Conservation (phyloP, 2,113 vertebrate species). For the Aythya baeri region DNA sequence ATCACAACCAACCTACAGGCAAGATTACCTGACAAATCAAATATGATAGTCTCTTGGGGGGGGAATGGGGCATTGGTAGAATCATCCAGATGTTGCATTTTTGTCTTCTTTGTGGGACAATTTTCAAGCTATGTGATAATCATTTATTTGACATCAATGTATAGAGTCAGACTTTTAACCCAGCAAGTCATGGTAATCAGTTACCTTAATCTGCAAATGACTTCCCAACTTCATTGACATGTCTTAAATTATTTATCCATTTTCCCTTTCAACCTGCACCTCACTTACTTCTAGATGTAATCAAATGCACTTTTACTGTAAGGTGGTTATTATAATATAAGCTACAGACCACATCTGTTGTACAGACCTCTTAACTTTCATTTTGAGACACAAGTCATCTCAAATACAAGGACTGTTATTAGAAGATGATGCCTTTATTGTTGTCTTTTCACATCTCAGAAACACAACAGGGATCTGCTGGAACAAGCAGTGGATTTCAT, state of each 20-base stretch:
- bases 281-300: background rate
- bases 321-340: background rate
- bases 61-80: background rate
- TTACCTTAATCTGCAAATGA: background rate
- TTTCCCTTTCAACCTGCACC: background rate
- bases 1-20: background rate
- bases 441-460: background rate
- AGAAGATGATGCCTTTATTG: background rate
- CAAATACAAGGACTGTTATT: background rate
- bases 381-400: background rate
- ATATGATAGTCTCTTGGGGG: background rate
- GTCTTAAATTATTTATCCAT: background rate
- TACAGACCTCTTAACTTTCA: background rate
- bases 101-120: background rate
- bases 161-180: background rate
- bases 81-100: background rate
- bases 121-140: background rate
- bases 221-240: background rate
- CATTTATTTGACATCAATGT: background rate
- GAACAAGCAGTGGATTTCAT: background rate
- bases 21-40: background rate
- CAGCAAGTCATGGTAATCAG: fast-evolving
- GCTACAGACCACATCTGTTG: background rate
- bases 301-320: background rate
- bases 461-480: background rate